phyloP scores from a whole-genome alignment of 1,140 invertebrate species.

The Notospermus geniculatus region DNA sequence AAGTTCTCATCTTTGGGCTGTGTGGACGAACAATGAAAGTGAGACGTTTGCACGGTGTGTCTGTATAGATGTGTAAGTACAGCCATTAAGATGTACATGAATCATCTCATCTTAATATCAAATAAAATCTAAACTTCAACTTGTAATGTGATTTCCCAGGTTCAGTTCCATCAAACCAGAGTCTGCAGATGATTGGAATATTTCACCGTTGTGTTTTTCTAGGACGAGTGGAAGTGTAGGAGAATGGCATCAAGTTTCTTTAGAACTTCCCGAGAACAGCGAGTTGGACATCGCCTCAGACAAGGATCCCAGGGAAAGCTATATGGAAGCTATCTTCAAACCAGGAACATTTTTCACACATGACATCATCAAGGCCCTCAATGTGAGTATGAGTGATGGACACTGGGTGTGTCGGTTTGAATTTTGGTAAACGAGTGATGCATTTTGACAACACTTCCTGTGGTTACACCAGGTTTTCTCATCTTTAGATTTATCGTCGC shows the following conservation, averaged over 20 bases:
- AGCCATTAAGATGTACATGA: no score
- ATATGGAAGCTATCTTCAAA: constrained; percentile 77
- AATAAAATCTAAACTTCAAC: no score
- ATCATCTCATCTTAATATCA: no score
- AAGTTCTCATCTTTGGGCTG: constrained; percentile 65
- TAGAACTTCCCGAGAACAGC: constrained; percentile 31
- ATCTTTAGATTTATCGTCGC: constrained; percentile 48
- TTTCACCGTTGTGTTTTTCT: no score
- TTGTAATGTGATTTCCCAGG: no score
- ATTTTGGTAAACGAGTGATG: no score
- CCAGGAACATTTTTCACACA: constrained; percentile 75
- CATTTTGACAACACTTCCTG: no score
- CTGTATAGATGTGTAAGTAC: constrained; percentile 23
- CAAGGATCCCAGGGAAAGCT: constrained; percentile 68
- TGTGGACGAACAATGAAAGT: constrained; percentile 65
- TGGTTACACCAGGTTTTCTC: no score
- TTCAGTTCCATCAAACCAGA: no score
- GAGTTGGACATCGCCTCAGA: constrained; percentile 37
- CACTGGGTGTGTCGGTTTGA: no score
- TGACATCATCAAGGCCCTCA: constrained; percentile 78
- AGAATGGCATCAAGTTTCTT: constrained; percentile 39
- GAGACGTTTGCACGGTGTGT: constrained; percentile 61
- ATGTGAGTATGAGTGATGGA: constrained; percentile 65
- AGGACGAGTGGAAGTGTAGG: constrained; percentile 11
- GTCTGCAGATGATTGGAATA: no score